Evolutionary conservation across 1,140 invertebrate genomes (phyloP).

Genomic region (Drosophila sulfurigaster): DNA sequence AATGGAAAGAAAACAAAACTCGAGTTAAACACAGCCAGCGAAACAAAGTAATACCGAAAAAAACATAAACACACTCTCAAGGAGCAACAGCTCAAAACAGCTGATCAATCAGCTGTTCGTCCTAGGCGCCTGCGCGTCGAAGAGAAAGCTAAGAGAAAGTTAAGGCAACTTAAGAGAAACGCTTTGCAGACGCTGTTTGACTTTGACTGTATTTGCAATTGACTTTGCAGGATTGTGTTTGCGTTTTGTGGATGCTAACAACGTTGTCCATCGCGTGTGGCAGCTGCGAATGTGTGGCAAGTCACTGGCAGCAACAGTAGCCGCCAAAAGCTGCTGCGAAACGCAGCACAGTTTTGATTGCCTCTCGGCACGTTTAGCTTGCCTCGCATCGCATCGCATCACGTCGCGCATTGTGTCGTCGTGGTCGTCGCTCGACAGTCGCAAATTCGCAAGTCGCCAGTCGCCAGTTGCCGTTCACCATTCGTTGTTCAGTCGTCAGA

Average conservation of each 20-base stretch:
- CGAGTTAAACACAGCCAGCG: conserved; percentile 4
- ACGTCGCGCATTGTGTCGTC: conserved; percentile 16
- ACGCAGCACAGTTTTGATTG: conserved; percentile 52
- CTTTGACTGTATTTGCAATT: conserved; percentile 54
- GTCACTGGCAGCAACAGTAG: conserved; percentile 35
- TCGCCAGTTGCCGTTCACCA: conserved; percentile 19
- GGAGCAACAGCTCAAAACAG: conserved; percentile 60
- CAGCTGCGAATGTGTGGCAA: conserved; percentile 2
- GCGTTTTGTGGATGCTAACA: conserved; percentile 42
- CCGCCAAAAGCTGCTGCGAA: conserved; percentile 47
- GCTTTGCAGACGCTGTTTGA: conserved; percentile 35
- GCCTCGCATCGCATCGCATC: conserved; percentile 21
- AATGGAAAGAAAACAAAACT: conserved; percentile 16
- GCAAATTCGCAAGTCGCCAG: conserved; percentile 9
- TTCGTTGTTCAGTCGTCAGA: conserved; percentile 16
- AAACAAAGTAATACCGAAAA: conserved; percentile 33
- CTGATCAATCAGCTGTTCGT: conserved; percentile 45
- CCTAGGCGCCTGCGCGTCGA: conserved; percentile 54
- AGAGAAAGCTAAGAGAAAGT: conserved; percentile 36
- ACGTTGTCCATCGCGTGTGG: conserved; percentile 20
- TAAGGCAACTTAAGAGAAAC: conserved; percentile 39
- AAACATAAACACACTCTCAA: conserved; percentile 60
- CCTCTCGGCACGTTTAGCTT: conserved; percentile 47
- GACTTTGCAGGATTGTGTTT: conserved; percentile 6
- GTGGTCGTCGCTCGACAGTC: conserved; percentile 15